phyloP scores from a whole-genome alignment of 2,113 vertebrate species.

The Nettapus auritus region DNA sequence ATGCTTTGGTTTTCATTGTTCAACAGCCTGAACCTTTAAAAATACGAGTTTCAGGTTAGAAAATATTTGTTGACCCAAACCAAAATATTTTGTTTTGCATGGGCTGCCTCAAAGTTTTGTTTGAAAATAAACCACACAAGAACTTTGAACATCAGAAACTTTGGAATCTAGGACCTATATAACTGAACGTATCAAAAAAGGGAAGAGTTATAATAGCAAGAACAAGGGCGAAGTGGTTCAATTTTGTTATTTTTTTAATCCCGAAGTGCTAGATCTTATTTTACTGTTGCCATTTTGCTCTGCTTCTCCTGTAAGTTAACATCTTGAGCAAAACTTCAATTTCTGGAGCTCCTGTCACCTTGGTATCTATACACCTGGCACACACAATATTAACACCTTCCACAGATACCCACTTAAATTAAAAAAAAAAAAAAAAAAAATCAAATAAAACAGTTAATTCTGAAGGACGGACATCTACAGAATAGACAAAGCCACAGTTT shows the following conservation, averaged over 20 bases:
- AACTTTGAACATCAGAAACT: neutral
- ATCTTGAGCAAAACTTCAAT: neutral
- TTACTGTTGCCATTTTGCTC: neutral
- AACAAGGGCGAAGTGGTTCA: neutral
- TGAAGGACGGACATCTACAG: neutral
- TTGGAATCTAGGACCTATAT: neutral
- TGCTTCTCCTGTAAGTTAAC: neutral
- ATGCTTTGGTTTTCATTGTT: neutral
- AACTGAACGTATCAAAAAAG: neutral
- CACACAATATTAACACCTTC: neutral
- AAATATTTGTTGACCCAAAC: constrained; percentile 47
- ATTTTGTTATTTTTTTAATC: neutral
- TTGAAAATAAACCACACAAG: constrained; percentile 32
- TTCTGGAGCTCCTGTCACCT: neutral
- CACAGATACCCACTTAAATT: neutral
- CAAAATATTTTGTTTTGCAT: neutral
- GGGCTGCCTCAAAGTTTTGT: neutral
- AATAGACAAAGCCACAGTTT: neutral
- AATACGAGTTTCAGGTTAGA: constrained; percentile 3
- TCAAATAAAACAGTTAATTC: neutral
- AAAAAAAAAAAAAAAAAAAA: neutral
- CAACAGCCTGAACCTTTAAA: neutral
- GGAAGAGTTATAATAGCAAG: neutral
- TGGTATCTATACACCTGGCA: neutral
- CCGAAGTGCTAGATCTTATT: neutral